phyloP scores from a whole-genome alignment of 2,888 invertebrate species.

The Sacculina carcini region DNA sequence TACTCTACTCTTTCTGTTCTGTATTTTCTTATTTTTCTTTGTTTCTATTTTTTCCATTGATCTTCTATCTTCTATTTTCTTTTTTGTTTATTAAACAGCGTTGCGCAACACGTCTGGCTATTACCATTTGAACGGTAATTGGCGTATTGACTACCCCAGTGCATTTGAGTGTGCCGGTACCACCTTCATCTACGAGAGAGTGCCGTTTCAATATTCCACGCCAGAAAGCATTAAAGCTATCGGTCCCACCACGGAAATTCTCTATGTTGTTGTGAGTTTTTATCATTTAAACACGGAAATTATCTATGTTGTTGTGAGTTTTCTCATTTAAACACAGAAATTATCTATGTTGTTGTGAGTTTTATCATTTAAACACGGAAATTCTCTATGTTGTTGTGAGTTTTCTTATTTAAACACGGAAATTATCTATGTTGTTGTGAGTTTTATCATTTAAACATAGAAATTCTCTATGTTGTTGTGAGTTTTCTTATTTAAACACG shows the following conservation, averaged over 20 bases:
- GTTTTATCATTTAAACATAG: too few species aligned
- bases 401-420: too few species aligned
- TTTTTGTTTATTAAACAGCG: slow-evolving; percentile 27
- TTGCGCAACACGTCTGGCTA: slow-evolving; percentile 51
- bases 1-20: too few species aligned
- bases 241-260: slow-evolving; percentile 70
- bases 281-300: too few species aligned
- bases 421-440: too few species aligned
- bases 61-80: background rate
- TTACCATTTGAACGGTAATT: slow-evolving; percentile 81
- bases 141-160: slow-evolving; percentile 71
- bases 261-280: slow-evolving; percentile 48
- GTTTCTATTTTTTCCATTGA: background rate
- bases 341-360: too few species aligned
- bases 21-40: background rate
- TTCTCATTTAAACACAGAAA: too few species aligned
- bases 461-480: too few species aligned
- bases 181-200: slow-evolving; percentile 63
- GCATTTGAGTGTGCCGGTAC: slow-evolving; percentile 51
- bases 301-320: slow-evolving; percentile 9
- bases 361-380: too few species aligned
- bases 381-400: too few species aligned
- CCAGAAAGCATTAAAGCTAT: slow-evolving; percentile 56
- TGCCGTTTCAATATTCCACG: slow-evolving; percentile 47
- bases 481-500: too few species aligned